These are phyloP conservation scores for Gerris buenoi DNA, from an alignment of 1,140 invertebrate species.

Conservation along the genomic window DNA sequence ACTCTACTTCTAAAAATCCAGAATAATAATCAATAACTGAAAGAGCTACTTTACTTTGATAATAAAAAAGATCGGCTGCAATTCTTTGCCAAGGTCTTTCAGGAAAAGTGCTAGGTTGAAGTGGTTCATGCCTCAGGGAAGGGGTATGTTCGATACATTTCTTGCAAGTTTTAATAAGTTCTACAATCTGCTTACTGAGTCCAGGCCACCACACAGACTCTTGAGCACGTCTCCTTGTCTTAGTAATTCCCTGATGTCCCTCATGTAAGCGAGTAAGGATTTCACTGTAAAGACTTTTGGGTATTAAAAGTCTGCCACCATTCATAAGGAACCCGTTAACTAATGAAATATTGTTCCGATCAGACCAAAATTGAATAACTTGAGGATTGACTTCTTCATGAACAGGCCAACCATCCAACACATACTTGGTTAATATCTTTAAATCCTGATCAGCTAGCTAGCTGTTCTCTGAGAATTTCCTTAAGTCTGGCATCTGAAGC, in stretches of 20 bases:
- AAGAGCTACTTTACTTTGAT: neutral
- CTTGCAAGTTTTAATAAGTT: neutral
- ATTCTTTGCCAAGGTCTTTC: neutral
- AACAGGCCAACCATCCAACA: neutral
- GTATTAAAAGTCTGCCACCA: neutral
- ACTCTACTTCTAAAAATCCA: neutral
- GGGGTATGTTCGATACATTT: neutral
- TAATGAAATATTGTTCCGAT: neutral
- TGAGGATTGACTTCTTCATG: neutral
- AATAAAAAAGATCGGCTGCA: neutral
- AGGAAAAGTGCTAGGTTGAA: neutral
- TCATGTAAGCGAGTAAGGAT: neutral
- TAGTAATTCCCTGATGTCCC: neutral
- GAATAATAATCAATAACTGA: neutral
- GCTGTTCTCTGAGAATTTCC: neutral
- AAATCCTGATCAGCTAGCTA: neutral
- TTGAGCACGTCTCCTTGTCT: neutral
- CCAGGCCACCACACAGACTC: neutral
- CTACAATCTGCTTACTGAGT: neutral
- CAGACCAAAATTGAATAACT: neutral
- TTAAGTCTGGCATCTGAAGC: neutral
- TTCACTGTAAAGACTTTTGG: neutral
- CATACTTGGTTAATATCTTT: neutral
- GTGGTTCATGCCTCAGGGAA: neutral
- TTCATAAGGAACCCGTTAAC: neutral